Base-by-base conservation (phyloP, 2,113 vertebrate species). In the Accipiter cooperii region DNA sequence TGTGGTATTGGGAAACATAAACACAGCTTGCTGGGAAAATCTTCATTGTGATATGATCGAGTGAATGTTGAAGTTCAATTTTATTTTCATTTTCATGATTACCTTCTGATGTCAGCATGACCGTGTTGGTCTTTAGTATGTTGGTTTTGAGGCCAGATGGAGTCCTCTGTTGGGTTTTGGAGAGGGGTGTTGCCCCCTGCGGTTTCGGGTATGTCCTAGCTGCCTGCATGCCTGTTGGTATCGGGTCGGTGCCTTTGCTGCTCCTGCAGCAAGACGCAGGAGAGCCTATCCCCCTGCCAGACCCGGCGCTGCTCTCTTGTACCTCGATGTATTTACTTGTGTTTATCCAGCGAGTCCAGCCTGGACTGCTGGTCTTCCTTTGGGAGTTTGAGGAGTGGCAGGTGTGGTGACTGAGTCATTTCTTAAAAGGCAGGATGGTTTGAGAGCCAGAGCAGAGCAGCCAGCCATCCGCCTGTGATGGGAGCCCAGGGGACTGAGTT, bases 221-320 rank as follows among this genome's bases (percentile, higher is more conserved):
- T 57, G 44, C 0, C 0, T n/a, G 26, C 16, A 2, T n/a, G 40
- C 46, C 78, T 68, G 25, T 33, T 2, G 2, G 26, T 20, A 73
- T 28, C 58, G 47, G 63, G 29, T 80, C 71, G 51, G 17, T n/a
- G 76, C 31, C 79, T 79, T 73, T 34, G 64, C 68, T 71, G n/a
- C 49, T 81, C 29, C 68, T 69, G 61, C 52, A 84, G 51, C 81
- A 55, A 17, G 46, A 17, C 0, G 1, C 68, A 44, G 57, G 36
- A 63, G 79, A 71, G 29, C 4, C 54, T 55, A 4, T 74, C 17
- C 24, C 40, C 26, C 66, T 61, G 60, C 61, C 65, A 95, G 36
- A 38, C 51, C 31, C 3, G 10, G 33, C 42, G 36, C 57, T 77
- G 52, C 70, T 85, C 38, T 18, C n/a, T 61, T 42, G 46, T 40